These are phyloP conservation scores for Rotaria macrura DNA, from an alignment of 2,888 invertebrate genomes.

Conservation along the genomic window DNA sequence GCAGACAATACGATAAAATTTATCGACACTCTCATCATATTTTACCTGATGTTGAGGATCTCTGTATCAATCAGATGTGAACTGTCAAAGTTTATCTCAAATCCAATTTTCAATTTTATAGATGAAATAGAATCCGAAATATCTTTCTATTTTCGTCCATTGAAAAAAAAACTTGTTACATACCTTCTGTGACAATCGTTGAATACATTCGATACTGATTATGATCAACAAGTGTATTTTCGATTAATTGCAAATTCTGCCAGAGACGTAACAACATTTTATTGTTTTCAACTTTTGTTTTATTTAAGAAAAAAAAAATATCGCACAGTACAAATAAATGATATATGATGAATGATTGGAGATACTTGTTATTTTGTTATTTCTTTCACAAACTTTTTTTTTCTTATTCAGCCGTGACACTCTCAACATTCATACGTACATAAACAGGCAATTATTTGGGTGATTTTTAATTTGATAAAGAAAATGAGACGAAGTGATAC, in stretches of 20 bases:
- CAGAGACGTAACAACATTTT: not conserved
- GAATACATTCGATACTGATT: not conserved
- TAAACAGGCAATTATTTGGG: not conserved
- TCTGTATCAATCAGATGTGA: no score
- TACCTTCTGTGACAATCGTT: not conserved
- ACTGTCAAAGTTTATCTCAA: no score
- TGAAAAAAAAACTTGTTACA: not conserved
- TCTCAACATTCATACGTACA: not conserved
- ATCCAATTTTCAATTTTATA: no score
- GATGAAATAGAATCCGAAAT: no score
- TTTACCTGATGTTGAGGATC: no score
- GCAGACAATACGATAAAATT: no score
- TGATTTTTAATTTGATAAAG: not conserved
- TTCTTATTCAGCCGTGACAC: not conserved
- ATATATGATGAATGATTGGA: not conserved
- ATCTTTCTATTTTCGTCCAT: no score
- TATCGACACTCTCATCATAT: no score
- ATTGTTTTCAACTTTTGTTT: not conserved
- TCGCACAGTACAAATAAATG: not conserved
- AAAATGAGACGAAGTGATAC: not conserved
- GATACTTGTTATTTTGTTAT: not conserved
- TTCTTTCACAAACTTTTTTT: not conserved
- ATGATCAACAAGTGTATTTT: not conserved
- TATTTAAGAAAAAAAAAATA: not conserved
- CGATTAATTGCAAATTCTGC: not conserved